Base-by-base conservation (phyloP, 53 echinoderm and acorn worm genomes). In the Holothuria leucospilota region DNA sequence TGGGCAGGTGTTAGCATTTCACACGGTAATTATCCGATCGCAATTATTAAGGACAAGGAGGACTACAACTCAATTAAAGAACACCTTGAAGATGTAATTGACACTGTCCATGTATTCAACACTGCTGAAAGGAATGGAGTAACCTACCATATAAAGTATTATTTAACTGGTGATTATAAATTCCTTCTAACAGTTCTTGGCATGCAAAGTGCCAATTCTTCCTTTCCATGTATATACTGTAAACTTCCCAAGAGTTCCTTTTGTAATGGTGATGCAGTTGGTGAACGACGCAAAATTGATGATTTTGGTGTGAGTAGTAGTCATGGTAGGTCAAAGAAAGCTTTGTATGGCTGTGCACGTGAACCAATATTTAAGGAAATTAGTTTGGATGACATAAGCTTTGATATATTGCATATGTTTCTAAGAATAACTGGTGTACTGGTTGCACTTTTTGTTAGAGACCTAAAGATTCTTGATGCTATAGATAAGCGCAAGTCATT, bases 331-430 rank as follows among this genome's bases (percentile, higher is more conserved):
- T 34, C 34, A 34, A 34, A 34, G 34, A 34, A 34, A 34, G 34
- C 34, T 34, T 34, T 34, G 34, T 34, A 71, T 8, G 72, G 72
- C 4, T 71, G 40, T 71, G 40, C 29, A 34, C 10, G 40, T n/a
- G 72, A 23, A 38, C 72, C 40, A 71, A 71, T 71, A 71, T 71
- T 71, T 38, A 20, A 29, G 29, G 30, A 39, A 2, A 34, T 71
- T 9, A 20, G 20, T 38, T 26, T 28, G 11, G 72, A 71, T 21
- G 29, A 71, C 40, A 39, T 20, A 2, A 34, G 29, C 20, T 28
- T 71, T 71, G 72, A 71, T 30, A 39, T 71, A 34, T 9, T 71
- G 72, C 72, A 49, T 49, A 71, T 71, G 72, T 71, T 71, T 38
- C 72, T 71, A 11, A 24, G 72, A 34, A 71, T 71, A 20, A 71